A percentile compares a stretch with the other conserved stretches of the same genome.
Conservation (phyloP, 2,797 vertebrate genomes). For the Pangasius krempfi region DNA sequence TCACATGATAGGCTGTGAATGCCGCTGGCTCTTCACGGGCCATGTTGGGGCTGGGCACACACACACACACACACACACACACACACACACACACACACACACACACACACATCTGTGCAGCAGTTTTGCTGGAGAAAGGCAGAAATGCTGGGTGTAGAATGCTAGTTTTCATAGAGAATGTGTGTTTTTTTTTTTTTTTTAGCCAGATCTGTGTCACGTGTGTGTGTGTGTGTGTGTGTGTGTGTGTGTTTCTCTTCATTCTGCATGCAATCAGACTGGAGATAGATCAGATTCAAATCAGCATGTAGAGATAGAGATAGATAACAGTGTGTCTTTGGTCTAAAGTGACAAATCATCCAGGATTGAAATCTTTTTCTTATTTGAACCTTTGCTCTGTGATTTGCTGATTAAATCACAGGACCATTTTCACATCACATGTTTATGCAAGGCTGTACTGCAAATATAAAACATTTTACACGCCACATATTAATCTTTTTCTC, state of each 20-base stretch:
- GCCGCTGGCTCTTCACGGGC: conserved; percentile 40
- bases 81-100: conserved; percentile 31
- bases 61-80: conserved; percentile 21
- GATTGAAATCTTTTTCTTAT: neutral
- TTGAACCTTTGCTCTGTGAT: neutral
- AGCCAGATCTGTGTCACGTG: neutral
- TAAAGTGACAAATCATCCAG: neutral
- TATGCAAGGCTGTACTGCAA: neutral
- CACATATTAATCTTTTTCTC: neutral
- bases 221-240: neutral
- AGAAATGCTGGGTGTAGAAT: conserved; percentile 3
- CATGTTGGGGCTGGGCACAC: conserved; percentile 37
- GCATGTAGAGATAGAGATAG: neutral
- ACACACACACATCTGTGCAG: conserved; percentile 31
- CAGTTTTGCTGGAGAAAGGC: conserved; percentile 39
- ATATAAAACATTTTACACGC: conserved; percentile 2
- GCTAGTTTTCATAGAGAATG: neutral
- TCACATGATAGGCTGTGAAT: conserved; percentile 55
- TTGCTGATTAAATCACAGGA: neutral
- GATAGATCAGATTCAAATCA: conserved; percentile 7
- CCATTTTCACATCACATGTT: neutral
- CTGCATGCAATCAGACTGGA: neutral
- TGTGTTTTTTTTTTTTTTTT: neutral
- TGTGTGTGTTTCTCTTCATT: neutral
- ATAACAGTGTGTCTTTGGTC: neutral